Evolutionary conservation across 1,140 invertebrate species (phyloP), one percentile per base, ranked within the genome.

Genomic region (Platyscapa corneri): DNA sequence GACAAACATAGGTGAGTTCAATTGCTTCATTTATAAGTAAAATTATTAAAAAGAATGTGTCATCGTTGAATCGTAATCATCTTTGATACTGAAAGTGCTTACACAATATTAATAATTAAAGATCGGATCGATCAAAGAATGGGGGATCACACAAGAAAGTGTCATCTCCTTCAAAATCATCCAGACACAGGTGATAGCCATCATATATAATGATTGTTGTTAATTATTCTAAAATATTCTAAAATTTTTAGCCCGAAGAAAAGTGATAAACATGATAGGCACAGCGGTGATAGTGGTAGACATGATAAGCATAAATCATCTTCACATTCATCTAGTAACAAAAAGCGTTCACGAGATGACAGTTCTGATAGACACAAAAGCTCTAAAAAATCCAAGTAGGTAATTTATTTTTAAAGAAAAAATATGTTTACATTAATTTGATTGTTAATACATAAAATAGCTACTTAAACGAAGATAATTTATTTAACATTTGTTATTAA

Each of bases 311-410:
- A 90, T 81, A 93, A 89, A 72, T 93, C 92, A 10, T 91, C 91
- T 30, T 91, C 94, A 30, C 86, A 84, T 90, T 94, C 94, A 79
- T 93, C 93, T 76, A 91, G 89, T 78, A 92, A 89, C 86, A 95
- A 94, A 86, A 97, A 97, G 91, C 94, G 97, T 53, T 94, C 95
- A 18, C 94, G 96, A 39, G 96, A 97, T 49, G 95, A 96, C 83
- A 96, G 96, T 89, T 93, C 94, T n/a, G 96, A 96, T 64, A 94
- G 94, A 89, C 91, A 94, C 20, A 95, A 94, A 87, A 94, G 94
- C 84, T 94, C 95, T 75, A 97, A 97, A 90, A 96, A 95, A 93
- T 94, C 95, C 34, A 96, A 93, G 94, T 96, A 91, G 92, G 60
- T 76, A 70, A n/a, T 67, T 20, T 3, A 75, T 49, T 72, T 72